Evolutionary conservation across 2,888 invertebrate genomes (phyloP).

Genomic region (Periphyllus acericola): DNA sequence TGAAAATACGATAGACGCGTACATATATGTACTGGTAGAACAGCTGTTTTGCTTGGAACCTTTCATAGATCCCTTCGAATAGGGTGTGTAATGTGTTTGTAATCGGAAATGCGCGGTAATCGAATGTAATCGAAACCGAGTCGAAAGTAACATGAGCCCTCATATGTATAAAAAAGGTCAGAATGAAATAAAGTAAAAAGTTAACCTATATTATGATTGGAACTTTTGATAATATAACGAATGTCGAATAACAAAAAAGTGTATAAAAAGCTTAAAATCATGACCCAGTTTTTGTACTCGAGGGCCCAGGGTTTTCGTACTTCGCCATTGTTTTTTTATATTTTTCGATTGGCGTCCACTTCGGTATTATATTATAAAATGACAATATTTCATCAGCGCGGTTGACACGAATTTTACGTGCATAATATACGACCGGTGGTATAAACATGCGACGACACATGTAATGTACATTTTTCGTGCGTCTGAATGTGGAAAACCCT

Average conservation of each 20-base stretch:
- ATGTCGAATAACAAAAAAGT: neutral
- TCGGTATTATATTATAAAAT: neutral
- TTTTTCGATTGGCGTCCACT: neutral
- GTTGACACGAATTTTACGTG: neutral
- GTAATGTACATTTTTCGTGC: neutral
- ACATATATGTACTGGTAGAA: neutral
- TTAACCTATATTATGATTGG: neutral
- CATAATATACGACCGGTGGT: neutral
- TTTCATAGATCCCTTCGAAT: neutral
- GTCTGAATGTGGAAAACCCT: neutral
- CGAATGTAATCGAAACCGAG: neutral
- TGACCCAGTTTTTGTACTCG: neutral
- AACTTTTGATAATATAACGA: neutral
- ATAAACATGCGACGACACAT: neutral
- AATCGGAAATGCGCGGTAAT: neutral
- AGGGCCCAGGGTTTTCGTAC: neutral
- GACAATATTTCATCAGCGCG: neutral
- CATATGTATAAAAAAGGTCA: neutral
- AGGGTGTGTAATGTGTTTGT: neutral
- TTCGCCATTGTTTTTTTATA: neutral
- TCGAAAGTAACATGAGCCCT: neutral
- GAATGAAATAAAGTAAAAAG: neutral
- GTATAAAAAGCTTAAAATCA: neutral
- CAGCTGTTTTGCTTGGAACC: constrained; percentile 3
- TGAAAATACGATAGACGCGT: neutral